These are phyloP conservation scores for Sphaerophoria rueppellii DNA, from an alignment of 2,888 invertebrate species.

Conservation along the genomic window DNA sequence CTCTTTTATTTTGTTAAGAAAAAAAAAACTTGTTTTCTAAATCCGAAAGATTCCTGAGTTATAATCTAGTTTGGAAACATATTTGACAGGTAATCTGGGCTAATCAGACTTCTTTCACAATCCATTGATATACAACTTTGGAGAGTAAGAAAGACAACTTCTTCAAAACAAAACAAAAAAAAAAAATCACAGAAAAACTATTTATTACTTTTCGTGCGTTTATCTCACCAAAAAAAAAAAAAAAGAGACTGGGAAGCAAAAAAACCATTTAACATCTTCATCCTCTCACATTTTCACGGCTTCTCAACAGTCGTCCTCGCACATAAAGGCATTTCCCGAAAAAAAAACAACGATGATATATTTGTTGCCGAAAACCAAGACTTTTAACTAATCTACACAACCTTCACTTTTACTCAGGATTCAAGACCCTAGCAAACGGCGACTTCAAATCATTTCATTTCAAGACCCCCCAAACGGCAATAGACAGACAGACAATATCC, in stretches of 20 bases:
- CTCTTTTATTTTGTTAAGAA: no score
- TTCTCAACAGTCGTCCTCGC: no score
- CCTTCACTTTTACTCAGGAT: neutral
- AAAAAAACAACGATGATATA: constrained; percentile 54
- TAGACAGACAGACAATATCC: constrained; percentile 20
- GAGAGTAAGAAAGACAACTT: no score
- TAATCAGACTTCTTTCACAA: no score
- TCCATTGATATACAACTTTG: no score
- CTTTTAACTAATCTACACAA: constrained; percentile 51
- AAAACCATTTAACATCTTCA: neutral
- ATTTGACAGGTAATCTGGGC: no score
- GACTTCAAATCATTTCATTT: constrained; percentile 66
- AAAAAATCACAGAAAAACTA: neutral
- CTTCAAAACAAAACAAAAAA: no score
- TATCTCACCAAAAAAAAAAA: neutral
- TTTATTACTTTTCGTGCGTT: neutral
- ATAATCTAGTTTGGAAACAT: no score
- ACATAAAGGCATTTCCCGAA: constrained; percentile 27
- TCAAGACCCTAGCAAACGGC: neutral
- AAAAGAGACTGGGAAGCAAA: neutral
- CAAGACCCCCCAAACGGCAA: constrained; percentile 40
- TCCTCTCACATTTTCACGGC: neutral
- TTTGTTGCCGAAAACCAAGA: constrained; percentile 4
- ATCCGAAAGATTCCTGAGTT: no score
- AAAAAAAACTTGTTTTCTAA: no score